Percentiles rank a stretch among this genome's conserved stretches.
Conservation (phyloP, 2,797 vertebrate genomes). For the Helarctos malayanus region DNA sequence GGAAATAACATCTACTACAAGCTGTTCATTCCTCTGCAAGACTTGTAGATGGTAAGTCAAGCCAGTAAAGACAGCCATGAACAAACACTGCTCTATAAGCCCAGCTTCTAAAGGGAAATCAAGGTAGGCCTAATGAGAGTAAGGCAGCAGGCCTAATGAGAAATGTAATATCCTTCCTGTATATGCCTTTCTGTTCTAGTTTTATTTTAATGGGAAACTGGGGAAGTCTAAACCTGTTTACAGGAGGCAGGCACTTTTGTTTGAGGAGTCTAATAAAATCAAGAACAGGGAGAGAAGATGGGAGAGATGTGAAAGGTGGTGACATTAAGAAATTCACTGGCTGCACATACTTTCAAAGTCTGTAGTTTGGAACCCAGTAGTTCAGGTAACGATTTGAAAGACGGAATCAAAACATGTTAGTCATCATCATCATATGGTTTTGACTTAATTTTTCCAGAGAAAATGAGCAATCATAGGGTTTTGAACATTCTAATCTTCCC, state of each 20-base stretch:
- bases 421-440: not conserved
- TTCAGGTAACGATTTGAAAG: not conserved
- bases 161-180: not conserved
- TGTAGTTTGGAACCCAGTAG: not conserved
- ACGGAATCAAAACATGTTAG: not conserved
- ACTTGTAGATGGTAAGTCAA: not conserved
- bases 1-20: not conserved
- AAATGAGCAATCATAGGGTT: not conserved
- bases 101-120: not conserved
- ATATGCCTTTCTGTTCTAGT: not conserved
- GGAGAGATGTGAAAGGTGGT: not conserved
- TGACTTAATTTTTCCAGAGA: not conserved
- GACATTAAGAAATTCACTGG: not conserved
- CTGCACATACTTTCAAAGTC: not conserved
- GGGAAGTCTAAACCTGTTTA: not conserved
- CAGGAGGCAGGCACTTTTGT: not conserved
- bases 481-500: not conserved
- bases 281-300: not conserved
- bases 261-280: not conserved
- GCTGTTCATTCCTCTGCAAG: not conserved
- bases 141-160: not conserved
- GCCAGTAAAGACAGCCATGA: not conserved
- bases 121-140: not conserved
- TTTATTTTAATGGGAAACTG: not conserved
- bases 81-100: not conserved